Conservation (phyloP, 2,113 vertebrate species). For the Rhagologus leucostigma region DNA sequence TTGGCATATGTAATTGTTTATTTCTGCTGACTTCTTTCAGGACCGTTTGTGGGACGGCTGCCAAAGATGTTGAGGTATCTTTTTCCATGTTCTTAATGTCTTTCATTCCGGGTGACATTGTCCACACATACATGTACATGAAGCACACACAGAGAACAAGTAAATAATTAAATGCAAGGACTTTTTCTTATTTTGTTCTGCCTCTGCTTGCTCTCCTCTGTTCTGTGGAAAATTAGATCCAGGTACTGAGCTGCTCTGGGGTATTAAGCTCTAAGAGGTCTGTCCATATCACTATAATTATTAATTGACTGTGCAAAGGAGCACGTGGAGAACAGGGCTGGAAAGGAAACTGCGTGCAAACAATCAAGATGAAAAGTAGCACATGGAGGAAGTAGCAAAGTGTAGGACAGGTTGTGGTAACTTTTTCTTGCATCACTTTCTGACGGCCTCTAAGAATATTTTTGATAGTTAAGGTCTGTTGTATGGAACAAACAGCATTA, state of each 20-base stretch:
- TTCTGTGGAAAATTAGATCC: neutral
- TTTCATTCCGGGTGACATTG: neutral
- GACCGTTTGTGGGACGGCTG: neutral
- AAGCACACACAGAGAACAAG: neutral
- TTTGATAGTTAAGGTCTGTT: neutral
- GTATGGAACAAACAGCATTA: neutral
- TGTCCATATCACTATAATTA: neutral
- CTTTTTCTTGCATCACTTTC: neutral
- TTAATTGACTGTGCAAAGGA: neutral
- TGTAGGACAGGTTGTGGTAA: neutral
- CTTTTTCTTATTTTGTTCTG: neutral
- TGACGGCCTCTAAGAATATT: neutral
- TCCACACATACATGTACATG: neutral
- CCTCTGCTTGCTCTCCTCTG: neutral
- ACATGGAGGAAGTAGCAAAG: neutral
- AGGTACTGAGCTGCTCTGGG: neutral
- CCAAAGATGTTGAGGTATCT: conserved; percentile 43
- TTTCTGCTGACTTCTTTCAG: conserved; percentile 1
- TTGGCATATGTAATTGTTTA: neutral
- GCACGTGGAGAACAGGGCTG: neutral
- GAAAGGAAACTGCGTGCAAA: neutral
- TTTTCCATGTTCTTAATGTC: conserved; percentile 3
- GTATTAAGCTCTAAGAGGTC: neutral
- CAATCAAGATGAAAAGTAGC: neutral
- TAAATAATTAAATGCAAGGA: neutral